These are phyloP conservation scores for Callaeas wilsoni DNA, from an alignment of 2,113 vertebrate genomes.

Conservation along the genomic window DNA sequence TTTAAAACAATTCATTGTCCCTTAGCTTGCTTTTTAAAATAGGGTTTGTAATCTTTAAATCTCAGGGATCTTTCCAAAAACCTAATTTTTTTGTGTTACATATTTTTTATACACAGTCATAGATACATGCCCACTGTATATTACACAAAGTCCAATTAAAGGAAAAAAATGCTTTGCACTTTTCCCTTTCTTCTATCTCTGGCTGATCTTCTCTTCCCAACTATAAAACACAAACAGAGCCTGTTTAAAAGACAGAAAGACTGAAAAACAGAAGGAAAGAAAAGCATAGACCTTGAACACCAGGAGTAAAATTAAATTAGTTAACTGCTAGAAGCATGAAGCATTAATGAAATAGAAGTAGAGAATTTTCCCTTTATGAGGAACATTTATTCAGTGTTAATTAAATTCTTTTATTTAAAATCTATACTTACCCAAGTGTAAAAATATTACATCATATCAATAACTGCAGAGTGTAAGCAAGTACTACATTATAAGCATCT, in stretches of 20 bases:
- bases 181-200: background rate
- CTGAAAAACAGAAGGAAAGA: background rate
- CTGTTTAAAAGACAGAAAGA: background rate
- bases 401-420: conserved; percentile 60
- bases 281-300: conserved; percentile 17
- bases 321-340: conserved; percentile 44
- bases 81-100: background rate
- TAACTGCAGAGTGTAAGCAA: conserved; percentile 25
- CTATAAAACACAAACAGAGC: background rate
- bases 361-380: conserved; percentile 4
- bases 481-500: background rate
- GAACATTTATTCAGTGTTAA: conserved; percentile 52
- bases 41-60: background rate
- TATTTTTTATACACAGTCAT: background rate
- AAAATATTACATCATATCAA: conserved; percentile 41
- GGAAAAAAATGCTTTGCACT: background rate
- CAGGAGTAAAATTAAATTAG: conserved; percentile 43
- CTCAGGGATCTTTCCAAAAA: background rate
- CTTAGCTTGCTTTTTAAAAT: background rate
- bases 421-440: conserved; percentile 39
- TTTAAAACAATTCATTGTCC: background rate
- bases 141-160: background rate
- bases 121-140: background rate
- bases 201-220: background rate
- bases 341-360: conserved; percentile 43